These are phyloP conservation scores for Tricholauxania praeusta DNA, from an alignment of 2,888 invertebrate genomes.

Conservation along the genomic window DNA sequence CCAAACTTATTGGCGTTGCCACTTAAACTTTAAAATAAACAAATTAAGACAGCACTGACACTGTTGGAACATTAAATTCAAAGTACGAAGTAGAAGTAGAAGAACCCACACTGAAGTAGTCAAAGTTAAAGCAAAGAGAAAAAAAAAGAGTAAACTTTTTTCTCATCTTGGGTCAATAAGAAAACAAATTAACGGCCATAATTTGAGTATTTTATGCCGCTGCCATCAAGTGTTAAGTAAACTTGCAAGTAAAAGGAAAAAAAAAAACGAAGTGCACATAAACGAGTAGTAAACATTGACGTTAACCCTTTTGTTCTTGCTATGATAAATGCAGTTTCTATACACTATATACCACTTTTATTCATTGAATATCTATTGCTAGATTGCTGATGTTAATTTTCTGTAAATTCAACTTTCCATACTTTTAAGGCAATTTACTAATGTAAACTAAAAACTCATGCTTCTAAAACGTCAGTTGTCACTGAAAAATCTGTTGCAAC, in stretches of 20 bases:
- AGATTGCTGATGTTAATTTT: too few relatives aligned
- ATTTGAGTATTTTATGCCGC: constrained; percentile 34
- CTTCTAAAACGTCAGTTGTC: too few relatives aligned
- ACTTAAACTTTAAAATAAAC: constrained; percentile 9
- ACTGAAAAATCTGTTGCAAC: too few relatives aligned
- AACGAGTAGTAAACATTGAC: neutral
- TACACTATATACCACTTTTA: too few relatives aligned
- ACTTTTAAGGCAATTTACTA: too few relatives aligned
- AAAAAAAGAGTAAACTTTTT: neutral
- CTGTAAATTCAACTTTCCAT: too few relatives aligned
- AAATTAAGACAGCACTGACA: neutral
- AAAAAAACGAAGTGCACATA: constrained; percentile 2
- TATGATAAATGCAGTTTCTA: too few relatives aligned
- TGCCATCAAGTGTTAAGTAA: constrained; percentile 35
- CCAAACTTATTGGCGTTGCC: constrained; percentile 18
- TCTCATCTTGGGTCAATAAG: constrained; percentile 27
- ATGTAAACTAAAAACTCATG: too few relatives aligned
- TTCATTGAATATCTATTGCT: too few relatives aligned
- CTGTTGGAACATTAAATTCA: neutral
- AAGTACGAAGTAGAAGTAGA: neutral
- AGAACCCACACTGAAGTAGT: too few relatives aligned
- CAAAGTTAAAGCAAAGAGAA: neutral
- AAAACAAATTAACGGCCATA: constrained; percentile 35
- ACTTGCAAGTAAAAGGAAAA: constrained; percentile 10
- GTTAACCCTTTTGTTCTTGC: neutral